Evolutionary conservation across 2,888 invertebrate genomes (phyloP).

Genomic region (Prenolepis imparis): DNA sequence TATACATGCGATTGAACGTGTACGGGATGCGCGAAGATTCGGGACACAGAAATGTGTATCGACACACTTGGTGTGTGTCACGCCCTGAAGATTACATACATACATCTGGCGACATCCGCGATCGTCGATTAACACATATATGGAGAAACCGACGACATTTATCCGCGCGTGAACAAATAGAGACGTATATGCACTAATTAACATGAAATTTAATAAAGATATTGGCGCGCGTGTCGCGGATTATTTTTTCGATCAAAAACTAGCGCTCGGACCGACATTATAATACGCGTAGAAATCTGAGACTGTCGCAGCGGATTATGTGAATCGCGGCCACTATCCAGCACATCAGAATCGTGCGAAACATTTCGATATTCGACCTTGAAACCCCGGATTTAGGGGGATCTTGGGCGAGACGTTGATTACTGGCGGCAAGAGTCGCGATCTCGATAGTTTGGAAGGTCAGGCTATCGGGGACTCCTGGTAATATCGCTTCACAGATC

Average conservation of each 20-base stretch:
- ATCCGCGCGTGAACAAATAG: conserved; percentile 20
- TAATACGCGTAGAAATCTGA: conserved; percentile 32
- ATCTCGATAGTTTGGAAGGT: conserved; percentile 75
- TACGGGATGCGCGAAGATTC: conserved; percentile 41
- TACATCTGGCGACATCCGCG: conserved; percentile 11
- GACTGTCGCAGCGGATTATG: conserved; percentile 21
- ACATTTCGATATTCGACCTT: conserved; percentile 6
- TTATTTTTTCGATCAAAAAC: background rate
- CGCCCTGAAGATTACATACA: background rate
- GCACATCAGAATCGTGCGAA: conserved; percentile 24
- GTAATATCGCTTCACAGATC: conserved; percentile 80
- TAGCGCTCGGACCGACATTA: conserved; percentile 13
- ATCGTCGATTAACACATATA: conserved; percentile 33
- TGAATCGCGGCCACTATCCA: conserved; percentile 40
- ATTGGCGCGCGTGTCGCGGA: background rate
- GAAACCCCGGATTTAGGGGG: conserved; percentile 76
- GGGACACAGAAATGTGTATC: background rate
- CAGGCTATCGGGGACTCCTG: conserved; percentile 76
- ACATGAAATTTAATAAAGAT: background rate
- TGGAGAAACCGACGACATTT: conserved; percentile 11
- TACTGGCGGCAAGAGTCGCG: conserved; percentile 82
- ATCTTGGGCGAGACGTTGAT: conserved; percentile 83
- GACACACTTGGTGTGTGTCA: background rate
- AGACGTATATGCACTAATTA: conserved; percentile 35
- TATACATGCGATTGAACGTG: conserved; percentile 49